Base-by-base conservation (phyloP, 2,888 invertebrate species). In the Dolichomitus sp. region DNA sequence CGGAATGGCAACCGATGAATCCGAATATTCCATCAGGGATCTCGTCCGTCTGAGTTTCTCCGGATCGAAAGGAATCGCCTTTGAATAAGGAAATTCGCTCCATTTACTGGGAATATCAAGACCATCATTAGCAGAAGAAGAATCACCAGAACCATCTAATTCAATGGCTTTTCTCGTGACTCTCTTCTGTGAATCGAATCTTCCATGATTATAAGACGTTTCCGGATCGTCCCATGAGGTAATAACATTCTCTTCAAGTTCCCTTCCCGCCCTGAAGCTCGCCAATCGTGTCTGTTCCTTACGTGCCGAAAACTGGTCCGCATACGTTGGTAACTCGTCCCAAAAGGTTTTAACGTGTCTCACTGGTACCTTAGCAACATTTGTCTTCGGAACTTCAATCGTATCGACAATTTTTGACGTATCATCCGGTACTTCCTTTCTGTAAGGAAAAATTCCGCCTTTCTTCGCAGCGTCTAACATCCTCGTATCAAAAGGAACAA, bases 21-120 rank as follows among this genome's bases (percentile, higher is more conserved):
- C 17, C 0, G 17, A 30, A 33, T 65, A 27, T 65, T 48, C 27
- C 14, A 48, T 54, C 57, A 30, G 11, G 12, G 69, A 76, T 11
- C 80, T 73, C 23, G 42, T 54, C 45, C 23, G 57, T 65, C 57
- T 23, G 19, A 81, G 76, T 23, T 84, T 84, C 45, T 80, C 61
- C 27, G 80, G 76, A n/a, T 84, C 77, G 52, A 77, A 85, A 0
- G 83, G 81, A 66, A 84, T 85, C 9, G 80, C 83, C 54, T 66
- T 81, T 3, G 81, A 66, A 59, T 80, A 81, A 7, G 85, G 80
- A 65, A 79, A 79, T 45, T 83, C 76, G 63, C 79, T 77, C 30
- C 81, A 70, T 66, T 48, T 33, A 3, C 52, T 54, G 0, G 84
- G 57, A 19, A 72, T 54, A n/a, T 69, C 82, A 9, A 50, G 6